Base-by-base conservation (phyloP, 2,797 vertebrate species). In the Spinibarbus caldwelli region DNA sequence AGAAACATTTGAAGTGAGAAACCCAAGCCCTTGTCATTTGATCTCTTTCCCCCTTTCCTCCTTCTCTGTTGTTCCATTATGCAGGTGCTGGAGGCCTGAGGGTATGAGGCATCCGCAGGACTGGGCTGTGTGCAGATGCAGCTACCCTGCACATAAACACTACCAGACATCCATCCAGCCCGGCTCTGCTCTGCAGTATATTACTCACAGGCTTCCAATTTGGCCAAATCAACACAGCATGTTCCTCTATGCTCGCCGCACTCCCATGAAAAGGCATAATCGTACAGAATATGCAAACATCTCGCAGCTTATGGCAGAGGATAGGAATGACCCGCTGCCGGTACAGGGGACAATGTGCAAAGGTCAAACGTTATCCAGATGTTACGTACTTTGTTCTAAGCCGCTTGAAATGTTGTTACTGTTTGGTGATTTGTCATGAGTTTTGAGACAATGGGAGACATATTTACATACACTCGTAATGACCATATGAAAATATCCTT, bases 71-170 rank as follows among this genome's bases (percentile, higher is more conserved):
- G 80, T 91, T 90, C 87, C 88, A 83, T 88, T 91, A 86, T 93
- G 89, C 90, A 88, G 89, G 91, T 92, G 86, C 89, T 87, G 88
- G 83, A 88, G 77, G 86, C 84, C 87, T 64, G 38, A 79, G 86
- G 88, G 85, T 83, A 88, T 47, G 38, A 59, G 85, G 84, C 87
- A 87, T 88, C 82, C 79, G 90, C 91, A 89, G 91, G 81, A 82
- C 85, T 92, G 86, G 90, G 82, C 87, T 89, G 88, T 89, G 90
- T 92, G 93, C 92, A 93, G 91, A 90, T 90, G 88, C 91, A 93
- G 93, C 91, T 80, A 86, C 85, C 72, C 26, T 2, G 81, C 23
- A 68, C 91, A 89, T 95, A 94, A 95, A 94, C 93, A 93, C 92
- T 94, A 94, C 92, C 94, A 94, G 93, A 91, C 57, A 47, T 68